phyloP scores from a whole-genome alignment of 2,113 vertebrate species.

The human (Homo sapiens) region GRCh38 chr1:58951501-58952000 shows the following conservation, averaged over 20 bases:
- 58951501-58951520: background rate
- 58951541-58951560: background rate
- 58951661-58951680: background rate
- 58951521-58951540: background rate
- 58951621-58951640: background rate
- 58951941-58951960: no score
- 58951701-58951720: background rate
- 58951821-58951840: rapidly evolving
- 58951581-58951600: no score
- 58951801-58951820: background rate
- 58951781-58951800: background rate
- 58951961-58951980: no score
- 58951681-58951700: background rate
- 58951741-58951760: background rate
- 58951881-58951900: background rate
- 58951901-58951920: background rate
- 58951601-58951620: background rate
- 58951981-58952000: no score
- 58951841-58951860: background rate
- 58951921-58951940: background rate
- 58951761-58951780: background rate
- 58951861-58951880: background rate
- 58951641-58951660: background rate
- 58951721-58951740: background rate
- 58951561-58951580: background rate